A percentile compares a stretch with the other conserved stretches of the same genome.
phyloP scores from a whole-genome alignment of 2,888 invertebrate genomes.

The Eupelmus urozonus region DNA sequence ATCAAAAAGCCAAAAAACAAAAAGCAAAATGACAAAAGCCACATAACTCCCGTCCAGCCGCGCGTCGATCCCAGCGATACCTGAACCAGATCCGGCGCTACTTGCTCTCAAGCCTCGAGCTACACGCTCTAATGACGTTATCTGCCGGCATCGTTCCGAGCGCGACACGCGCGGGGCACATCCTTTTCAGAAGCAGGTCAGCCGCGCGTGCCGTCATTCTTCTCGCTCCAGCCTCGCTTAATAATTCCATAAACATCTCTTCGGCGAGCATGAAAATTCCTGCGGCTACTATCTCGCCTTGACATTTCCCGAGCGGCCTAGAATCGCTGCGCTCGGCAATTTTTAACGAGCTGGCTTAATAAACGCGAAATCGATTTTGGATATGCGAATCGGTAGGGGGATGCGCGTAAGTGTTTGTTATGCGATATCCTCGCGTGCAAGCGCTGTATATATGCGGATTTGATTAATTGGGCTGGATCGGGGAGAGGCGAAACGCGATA shows the following conservation, averaged over 20 bases:
- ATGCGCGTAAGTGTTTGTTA: background rate
- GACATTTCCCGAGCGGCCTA: constrained; percentile 26
- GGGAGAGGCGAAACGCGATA: constrained; percentile 9
- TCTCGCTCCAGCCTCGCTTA: constrained; percentile 5
- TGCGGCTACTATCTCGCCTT: background rate
- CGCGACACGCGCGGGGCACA: background rate
- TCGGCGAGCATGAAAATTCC: constrained; percentile 9
- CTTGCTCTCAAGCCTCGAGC: background rate
- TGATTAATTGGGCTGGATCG: constrained; percentile 32
- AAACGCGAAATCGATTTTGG: constrained; percentile 3
- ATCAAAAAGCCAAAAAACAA: too few relatives aligned
- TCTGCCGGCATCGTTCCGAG: background rate
- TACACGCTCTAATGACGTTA: constrained; percentile 28
- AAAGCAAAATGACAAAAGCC: too few relatives aligned
- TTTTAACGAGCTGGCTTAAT: background rate
- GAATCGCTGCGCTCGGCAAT: constrained; percentile 2
- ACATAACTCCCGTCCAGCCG: too few relatives aligned
- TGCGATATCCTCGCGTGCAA: background rate
- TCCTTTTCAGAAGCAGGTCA: constrained; percentile 66
- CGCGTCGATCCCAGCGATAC: too few relatives aligned
- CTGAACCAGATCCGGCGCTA: too few relatives aligned
- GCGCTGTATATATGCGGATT: background rate
- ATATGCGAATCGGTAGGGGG: too few relatives aligned
- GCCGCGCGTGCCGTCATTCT: constrained; percentile 54
- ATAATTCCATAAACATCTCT: background rate